Evolutionary conservation across 2,113 vertebrate genomes (phyloP), one percentile per base, ranked within the genome.

Genomic region (Percopsis transmontana): DNA sequence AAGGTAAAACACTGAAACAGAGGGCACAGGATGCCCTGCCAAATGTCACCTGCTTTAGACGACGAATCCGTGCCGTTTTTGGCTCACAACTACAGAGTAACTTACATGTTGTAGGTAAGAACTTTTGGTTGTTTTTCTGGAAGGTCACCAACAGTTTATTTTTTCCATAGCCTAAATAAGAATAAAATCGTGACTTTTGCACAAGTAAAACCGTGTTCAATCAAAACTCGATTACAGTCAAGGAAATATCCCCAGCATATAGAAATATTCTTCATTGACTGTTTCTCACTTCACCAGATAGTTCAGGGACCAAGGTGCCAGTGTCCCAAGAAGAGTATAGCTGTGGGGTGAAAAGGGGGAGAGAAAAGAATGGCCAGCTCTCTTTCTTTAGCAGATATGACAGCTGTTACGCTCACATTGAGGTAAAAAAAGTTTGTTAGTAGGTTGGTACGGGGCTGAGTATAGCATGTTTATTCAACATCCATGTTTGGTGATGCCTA

Each of bases 341-440:
- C 38, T 91, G 90, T 67, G 89, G 90, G 1, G 81, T 87, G 53
- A 84, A 27, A 48, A 21, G 71, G 62, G 39, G 16, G 19, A 54
- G 33, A 59, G 53, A 60, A 15, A 70, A 75, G 9, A 80, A 84
- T 52, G 72, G 64, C 0, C 72, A 40, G 10, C 57, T 89, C 19
- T 53, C 61, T 0, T 68, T 90, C 71, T 50, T 57, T 74, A 89
- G 88, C 77, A 79, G 48, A 75, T 86, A 85, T 68, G 81, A 89
- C 74, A 73, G 90, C 77, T 91, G 89, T 70, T 90, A 83, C n/a
- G 62, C 72, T 19, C 68, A 45, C 3, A 51, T 74, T 16, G 42
- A 88, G 85, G 90, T 89, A 33, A 47, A n/a, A 12, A 9, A 20
- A 5, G 8, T 15, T 47, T 1, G 15, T 38, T 7, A 5, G 15